A percentile compares a stretch with the other conserved stretches of the same genome.
These are phyloP conservation scores for Cephalophus harveyi DNA, from an alignment of 2,113 vertebrate species.

Conservation along the genomic window DNA sequence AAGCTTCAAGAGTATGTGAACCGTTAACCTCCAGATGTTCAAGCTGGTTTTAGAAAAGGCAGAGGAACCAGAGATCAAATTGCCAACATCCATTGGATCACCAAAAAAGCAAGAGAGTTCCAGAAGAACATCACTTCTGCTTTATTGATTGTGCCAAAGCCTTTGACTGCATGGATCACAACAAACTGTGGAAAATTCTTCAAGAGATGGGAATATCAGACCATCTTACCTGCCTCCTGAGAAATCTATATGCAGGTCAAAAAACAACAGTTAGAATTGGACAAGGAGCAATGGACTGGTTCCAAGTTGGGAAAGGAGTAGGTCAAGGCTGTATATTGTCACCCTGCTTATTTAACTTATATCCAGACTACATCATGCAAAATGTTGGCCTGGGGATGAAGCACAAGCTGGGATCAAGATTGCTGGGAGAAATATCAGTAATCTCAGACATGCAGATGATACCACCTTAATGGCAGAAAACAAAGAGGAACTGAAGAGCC, in stretches of 20 bases:
- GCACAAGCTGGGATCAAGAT: background rate
- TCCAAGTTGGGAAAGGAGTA: background rate
- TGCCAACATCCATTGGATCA: background rate
- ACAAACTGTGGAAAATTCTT: background rate
- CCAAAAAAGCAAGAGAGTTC: background rate
- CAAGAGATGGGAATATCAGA: background rate
- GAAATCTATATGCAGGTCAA: background rate
- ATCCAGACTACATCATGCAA: background rate
- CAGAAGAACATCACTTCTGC: background rate
- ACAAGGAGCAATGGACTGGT: background rate
- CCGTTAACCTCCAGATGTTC: background rate
- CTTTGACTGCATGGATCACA: background rate
- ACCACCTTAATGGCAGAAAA: background rate
- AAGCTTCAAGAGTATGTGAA: background rate
- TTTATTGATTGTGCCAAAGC: background rate
- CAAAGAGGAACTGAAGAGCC: background rate
- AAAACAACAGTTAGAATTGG: background rate
- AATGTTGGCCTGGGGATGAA: background rate
- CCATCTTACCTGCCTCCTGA: background rate
- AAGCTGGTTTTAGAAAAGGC: background rate
- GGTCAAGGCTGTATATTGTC: background rate
- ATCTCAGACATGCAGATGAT: background rate
- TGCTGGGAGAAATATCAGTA: background rate
- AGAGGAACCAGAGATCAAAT: background rate
- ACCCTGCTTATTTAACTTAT: background rate